Evolutionary conservation across 2,797 vertebrate species (phyloP).

Genomic region (Cyclura pinguis): DNA sequence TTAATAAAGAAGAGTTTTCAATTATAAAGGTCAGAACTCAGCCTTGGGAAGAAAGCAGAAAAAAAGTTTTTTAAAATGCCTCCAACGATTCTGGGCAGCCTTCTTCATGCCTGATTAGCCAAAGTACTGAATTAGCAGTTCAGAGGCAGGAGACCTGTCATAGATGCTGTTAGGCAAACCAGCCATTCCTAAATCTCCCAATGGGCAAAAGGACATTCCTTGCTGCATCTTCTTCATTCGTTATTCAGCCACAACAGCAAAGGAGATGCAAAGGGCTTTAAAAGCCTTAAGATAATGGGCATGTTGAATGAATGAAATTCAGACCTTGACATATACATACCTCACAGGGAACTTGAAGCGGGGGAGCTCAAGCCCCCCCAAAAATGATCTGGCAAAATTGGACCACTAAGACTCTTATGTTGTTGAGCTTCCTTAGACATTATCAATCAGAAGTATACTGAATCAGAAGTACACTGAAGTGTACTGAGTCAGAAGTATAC

Average conservation of each 20-base stretch:
- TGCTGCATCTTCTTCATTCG: background rate
- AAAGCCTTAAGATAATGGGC: background rate
- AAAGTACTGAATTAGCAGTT: background rate
- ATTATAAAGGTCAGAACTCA: background rate
- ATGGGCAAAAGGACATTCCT: background rate
- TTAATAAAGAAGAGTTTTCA: background rate
- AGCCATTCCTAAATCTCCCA: background rate
- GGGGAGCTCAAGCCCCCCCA: too few relatives aligned
- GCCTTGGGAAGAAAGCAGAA: background rate
- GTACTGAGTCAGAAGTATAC: too few relatives aligned
- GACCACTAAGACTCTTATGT: too few relatives aligned
- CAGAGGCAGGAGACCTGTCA: background rate
- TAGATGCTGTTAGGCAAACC: background rate
- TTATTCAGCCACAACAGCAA: background rate
- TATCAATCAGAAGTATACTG: too few relatives aligned
- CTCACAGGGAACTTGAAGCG: too few relatives aligned
- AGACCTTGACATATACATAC: background rate
- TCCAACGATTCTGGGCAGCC: background rate
- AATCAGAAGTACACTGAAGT: too few relatives aligned
- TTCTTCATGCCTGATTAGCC: background rate
- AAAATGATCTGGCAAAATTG: too few relatives aligned
- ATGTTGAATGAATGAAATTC: background rate
- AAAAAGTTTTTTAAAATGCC: background rate
- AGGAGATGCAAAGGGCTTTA: background rate
- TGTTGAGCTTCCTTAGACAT: too few relatives aligned